A percentile compares a stretch with the other conserved stretches of the same genome.
phyloP scores from a whole-genome alignment of 2,113 vertebrate species.

The Catharus fuscescens region DNA sequence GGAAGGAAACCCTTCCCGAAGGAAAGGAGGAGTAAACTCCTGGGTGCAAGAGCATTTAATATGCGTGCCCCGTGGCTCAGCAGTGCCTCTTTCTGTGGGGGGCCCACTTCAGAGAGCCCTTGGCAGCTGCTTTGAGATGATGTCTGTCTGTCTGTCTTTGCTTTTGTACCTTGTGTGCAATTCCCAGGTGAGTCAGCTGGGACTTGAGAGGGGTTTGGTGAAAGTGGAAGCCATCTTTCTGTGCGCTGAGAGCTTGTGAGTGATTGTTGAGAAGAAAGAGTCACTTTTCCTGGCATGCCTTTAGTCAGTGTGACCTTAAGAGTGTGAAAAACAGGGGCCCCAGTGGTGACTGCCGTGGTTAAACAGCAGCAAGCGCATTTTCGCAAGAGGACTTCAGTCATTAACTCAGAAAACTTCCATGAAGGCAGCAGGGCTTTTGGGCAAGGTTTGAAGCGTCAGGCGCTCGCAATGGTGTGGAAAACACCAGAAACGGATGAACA shows the following conservation, averaged over 20 bases:
- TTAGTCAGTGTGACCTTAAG: conserved; percentile 61
- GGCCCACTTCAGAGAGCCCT: neutral
- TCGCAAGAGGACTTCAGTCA: neutral
- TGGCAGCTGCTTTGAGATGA: neutral
- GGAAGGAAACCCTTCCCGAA: neutral
- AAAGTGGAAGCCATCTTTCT: conserved; percentile 33
- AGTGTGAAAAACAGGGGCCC: conserved; percentile 23
- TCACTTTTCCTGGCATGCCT: conserved; percentile 63
- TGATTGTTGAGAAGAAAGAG: conserved; percentile 44
- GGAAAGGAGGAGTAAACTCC: neutral
- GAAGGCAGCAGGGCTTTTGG: neutral
- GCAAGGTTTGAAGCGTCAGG: neutral
- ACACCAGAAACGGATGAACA: neutral
- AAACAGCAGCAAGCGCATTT: conserved; percentile 3
- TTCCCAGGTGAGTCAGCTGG: conserved; percentile 38
- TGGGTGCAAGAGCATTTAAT: neutral
- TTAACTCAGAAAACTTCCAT: neutral
- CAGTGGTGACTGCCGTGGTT: neutral
- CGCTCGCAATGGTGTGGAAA: neutral
- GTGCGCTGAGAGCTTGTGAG: neutral
- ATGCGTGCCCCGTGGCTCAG: neutral
- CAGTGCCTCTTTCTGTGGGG: neutral
- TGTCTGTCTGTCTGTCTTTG: fast-evolving
- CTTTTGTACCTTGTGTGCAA: neutral
- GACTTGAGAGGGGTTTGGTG: conserved; percentile 1